phyloP scores from a whole-genome alignment of 2,113 vertebrate genomes.

The Phrynosoma blainvillii region DNA sequence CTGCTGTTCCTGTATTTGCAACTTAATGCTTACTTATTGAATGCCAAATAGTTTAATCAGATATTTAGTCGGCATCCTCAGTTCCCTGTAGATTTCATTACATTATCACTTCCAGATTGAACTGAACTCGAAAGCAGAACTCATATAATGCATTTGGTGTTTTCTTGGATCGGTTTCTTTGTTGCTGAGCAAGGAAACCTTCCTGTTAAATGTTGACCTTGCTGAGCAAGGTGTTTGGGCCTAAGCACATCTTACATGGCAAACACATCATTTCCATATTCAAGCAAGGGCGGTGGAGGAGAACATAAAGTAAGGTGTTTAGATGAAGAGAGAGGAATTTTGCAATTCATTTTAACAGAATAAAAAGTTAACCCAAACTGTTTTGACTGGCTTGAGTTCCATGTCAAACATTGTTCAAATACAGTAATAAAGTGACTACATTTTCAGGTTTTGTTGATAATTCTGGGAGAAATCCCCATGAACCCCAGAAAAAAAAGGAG shows the following conservation, averaged over 20 bases:
- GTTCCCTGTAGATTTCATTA: background rate
- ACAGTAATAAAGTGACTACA: background rate
- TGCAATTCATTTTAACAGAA: background rate
- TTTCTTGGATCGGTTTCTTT: background rate
- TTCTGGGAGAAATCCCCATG: too few relatives aligned
- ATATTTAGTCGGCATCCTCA: background rate
- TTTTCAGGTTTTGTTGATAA: background rate
- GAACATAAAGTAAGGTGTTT: too few relatives aligned
- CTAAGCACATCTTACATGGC: background rate
- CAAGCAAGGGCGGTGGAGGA: too few relatives aligned
- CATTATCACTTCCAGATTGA: background rate
- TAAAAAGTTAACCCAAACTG: background rate
- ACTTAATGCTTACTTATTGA: background rate
- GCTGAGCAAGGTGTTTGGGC: conserved; percentile 1
- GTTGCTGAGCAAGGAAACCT: background rate
- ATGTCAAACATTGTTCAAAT: background rate
- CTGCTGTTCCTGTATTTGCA: background rate
- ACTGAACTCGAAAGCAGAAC: background rate
- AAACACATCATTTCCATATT: background rate
- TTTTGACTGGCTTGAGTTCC: background rate
- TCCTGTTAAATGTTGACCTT: background rate
- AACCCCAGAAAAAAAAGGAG: background rate
- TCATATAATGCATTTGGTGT: background rate
- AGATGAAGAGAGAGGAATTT: background rate
- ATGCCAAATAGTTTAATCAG: background rate